phyloP scores from a whole-genome alignment of 2,113 vertebrate genomes.

The Archilochus colubris region DNA sequence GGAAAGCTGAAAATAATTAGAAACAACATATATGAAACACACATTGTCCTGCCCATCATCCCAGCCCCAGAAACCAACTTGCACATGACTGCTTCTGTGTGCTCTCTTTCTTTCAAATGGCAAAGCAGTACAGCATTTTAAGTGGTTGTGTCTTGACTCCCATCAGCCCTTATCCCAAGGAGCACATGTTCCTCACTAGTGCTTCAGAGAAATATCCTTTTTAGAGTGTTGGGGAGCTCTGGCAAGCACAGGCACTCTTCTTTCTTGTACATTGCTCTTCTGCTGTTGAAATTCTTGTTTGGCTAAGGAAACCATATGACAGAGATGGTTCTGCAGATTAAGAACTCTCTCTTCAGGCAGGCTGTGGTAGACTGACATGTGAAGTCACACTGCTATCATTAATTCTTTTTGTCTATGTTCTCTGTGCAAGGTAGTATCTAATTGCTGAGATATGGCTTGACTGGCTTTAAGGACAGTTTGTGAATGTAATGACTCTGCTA shows the following conservation, averaged over 20 bases:
- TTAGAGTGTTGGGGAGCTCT: not conserved
- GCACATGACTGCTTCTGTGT: not conserved
- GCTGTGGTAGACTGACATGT: not conserved
- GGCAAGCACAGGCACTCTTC: not conserved
- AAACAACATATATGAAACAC: not conserved
- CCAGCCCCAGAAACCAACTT: not conserved
- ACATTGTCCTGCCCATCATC: not conserved
- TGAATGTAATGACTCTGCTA: not conserved
- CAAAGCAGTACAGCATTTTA: not conserved
- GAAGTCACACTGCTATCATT: not conserved
- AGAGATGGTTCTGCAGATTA: not conserved
- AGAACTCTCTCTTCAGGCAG: not conserved
- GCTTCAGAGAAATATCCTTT: not conserved
- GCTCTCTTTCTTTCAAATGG: not conserved
- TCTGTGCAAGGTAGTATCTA: not conserved
- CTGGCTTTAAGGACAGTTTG: not conserved
- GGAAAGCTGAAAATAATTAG: constrained; percentile 79
- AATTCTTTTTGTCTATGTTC: not conserved
- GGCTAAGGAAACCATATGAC: not conserved
- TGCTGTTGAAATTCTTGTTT: not conserved
- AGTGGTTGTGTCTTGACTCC: not conserved
- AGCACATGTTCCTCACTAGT: not conserved
- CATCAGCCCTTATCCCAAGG: not conserved
- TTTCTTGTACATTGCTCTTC: not conserved
- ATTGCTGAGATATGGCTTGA: not conserved